Percentiles rank a stretch among this genome's conserved stretches.
These are phyloP conservation scores for Stegana nigrithorax DNA, from an alignment of 2,888 invertebrate species.

Conservation along the genomic window DNA sequence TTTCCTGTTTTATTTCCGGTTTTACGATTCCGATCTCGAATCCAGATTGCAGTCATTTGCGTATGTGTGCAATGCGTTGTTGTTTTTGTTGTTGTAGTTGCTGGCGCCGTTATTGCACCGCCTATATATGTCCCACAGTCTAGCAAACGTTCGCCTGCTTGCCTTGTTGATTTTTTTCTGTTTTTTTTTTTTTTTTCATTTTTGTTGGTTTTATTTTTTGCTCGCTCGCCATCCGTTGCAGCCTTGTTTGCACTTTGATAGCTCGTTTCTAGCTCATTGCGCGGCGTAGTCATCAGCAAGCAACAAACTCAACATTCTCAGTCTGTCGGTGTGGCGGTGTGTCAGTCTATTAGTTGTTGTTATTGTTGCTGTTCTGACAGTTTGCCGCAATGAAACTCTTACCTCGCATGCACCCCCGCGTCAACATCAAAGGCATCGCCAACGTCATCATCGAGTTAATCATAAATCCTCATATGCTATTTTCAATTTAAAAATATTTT, in stretches of 20 bases:
- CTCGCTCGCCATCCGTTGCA: too few species aligned
- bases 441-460: background rate
- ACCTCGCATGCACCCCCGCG: background rate
- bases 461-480: background rate
- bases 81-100: constrained; percentile 21
- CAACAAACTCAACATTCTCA: background rate
- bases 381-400: background rate
- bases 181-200: background rate
- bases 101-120: background rate
- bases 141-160: background rate
- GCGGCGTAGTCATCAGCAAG: background rate
- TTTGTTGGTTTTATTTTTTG: too few species aligned
- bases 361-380: background rate
- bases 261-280: constrained; percentile 7
- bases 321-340: background rate
- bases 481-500: background rate
- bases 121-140: too few species aligned
- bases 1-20: constrained; percentile 69
- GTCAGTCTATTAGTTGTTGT: background rate
- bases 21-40: constrained; percentile 67
- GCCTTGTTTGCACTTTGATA: background rate
- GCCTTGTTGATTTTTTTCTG: background rate
- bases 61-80: too few species aligned
- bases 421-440: background rate
- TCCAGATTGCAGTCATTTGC: constrained; percentile 64